A percentile compares a stretch with the other conserved stretches of the same genome.
phyloP scores from a whole-genome alignment of 2,888 invertebrate genomes.

The Disparrhopalites patrizii region DNA sequence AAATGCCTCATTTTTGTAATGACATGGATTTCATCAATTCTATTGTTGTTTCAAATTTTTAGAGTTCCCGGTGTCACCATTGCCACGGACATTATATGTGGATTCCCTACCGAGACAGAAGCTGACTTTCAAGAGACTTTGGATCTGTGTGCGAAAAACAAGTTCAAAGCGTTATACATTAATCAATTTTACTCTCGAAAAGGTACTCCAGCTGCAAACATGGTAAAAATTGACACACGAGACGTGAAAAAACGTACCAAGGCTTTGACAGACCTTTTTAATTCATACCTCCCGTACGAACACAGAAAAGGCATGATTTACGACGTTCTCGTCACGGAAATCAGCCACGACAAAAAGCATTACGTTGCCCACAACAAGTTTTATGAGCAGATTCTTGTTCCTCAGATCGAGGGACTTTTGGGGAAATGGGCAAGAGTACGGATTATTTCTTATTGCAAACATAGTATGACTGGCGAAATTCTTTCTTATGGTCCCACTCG shows the following conservation, averaged over 20 bases:
- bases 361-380: slow-evolving; percentile 92
- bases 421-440: slow-evolving; percentile 26
- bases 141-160: slow-evolving; percentile 73
- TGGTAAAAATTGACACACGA: slow-evolving; percentile 77
- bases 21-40: slow-evolving; percentile 3
- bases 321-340: slow-evolving; percentile 84
- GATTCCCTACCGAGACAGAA: slow-evolving; percentile 94
- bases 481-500: neutral
- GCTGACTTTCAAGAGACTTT: slow-evolving; percentile 84
- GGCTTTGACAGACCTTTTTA: slow-evolving; percentile 77
- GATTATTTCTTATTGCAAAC: slow-evolving; percentile 23
- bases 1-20: neutral
- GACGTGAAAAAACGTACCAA: slow-evolving; percentile 82
- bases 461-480: slow-evolving; percentile 26
- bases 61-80: slow-evolving; percentile 87
- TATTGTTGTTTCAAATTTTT: slow-evolving; percentile 43
- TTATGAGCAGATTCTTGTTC: slow-evolving; percentile 68
- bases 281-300: slow-evolving; percentile 78
- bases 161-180: slow-evolving; percentile 91
- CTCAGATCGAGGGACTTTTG: slow-evolving; percentile 15
- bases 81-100: slow-evolving; percentile 97
- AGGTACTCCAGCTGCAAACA: slow-evolving; percentile 90
- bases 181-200: slow-evolving; percentile 97
- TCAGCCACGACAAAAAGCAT: slow-evolving; percentile 83
- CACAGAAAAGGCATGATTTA: slow-evolving; percentile 64